phyloP scores from a whole-genome alignment of 2,113 vertebrate species.

The Progne subis region DNA sequence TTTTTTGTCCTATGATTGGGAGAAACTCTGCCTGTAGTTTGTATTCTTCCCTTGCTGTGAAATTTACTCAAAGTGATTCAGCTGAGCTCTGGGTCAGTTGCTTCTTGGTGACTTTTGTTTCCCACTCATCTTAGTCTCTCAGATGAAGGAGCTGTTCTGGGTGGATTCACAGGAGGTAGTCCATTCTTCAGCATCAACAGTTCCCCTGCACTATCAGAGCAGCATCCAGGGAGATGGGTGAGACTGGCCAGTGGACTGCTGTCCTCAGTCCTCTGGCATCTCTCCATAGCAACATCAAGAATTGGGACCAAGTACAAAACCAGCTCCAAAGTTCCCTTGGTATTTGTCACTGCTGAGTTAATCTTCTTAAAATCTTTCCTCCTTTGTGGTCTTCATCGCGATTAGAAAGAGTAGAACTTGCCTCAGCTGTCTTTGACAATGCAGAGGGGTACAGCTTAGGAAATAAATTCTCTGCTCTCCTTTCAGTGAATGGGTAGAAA shows the following conservation, averaged over 20 bases:
- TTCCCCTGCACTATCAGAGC: neutral
- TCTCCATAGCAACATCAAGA: neutral
- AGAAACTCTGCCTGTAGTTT: neutral
- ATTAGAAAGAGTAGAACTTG: neutral
- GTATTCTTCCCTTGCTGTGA: neutral
- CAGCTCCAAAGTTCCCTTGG: neutral
- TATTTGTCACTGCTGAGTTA: neutral
- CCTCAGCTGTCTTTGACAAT: neutral
- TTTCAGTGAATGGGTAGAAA: neutral
- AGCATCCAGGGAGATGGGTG: neutral
- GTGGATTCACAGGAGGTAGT: neutral
- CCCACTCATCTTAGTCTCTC: neutral
- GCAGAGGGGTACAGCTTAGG: neutral
- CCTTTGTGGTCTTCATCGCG: neutral
- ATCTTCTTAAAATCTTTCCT: neutral
- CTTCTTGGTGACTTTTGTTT: neutral
- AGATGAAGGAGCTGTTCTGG: neutral
- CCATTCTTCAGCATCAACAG: neutral
- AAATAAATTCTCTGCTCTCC: neutral
- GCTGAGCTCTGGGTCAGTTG: neutral
- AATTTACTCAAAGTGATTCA: neutral
- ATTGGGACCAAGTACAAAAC: neutral
- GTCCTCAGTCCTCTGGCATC: accelerated
- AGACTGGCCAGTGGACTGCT: neutral
- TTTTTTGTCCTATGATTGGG: neutral